These are phyloP conservation scores for Drosophila bipectinata DNA, from an alignment of 1,140 invertebrate species.

Conservation along the genomic window DNA sequence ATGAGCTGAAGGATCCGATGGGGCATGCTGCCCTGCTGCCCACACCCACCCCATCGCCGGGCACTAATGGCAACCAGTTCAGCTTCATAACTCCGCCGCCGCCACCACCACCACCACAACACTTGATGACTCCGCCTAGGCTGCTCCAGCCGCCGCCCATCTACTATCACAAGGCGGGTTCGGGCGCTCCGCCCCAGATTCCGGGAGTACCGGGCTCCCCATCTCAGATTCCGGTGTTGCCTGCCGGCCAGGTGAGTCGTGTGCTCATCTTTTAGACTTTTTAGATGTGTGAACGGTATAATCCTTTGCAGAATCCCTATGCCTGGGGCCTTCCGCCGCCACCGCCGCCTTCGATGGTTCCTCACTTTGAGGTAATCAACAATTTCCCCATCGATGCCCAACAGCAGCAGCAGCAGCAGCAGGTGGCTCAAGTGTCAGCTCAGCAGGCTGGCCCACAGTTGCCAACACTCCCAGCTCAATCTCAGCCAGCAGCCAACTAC, in stretches of 20 bases:
- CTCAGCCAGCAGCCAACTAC: constrained; percentile 28
- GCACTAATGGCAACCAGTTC: constrained; percentile 51
- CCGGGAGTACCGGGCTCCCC: constrained; percentile 12
- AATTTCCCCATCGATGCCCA: constrained; percentile 36
- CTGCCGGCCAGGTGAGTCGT: constrained; percentile 30
- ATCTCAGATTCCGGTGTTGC: neutral
- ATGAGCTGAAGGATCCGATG: constrained; percentile 38
- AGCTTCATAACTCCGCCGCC: constrained; percentile 36
- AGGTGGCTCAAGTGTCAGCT: neutral
- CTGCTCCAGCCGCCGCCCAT: constrained; percentile 32
- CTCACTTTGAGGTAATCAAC: constrained; percentile 33
- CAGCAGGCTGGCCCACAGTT: constrained; percentile 4
- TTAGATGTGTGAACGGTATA: neutral
- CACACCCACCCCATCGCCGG: constrained; percentile 61
- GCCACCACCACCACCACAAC: constrained; percentile 9
- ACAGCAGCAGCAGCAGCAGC: neutral
- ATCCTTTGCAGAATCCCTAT: constrained; percentile 33
- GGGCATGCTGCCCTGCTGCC: constrained; percentile 38
- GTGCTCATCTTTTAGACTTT: neutral
- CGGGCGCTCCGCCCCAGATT: constrained; percentile 7
- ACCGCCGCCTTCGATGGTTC: constrained; percentile 10
- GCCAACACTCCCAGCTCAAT: neutral
- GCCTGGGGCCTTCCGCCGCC: constrained; percentile 43
- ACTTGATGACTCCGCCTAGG: constrained; percentile 19
- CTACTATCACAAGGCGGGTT: constrained; percentile 51